These are phyloP conservation scores for Xiphophorus couchianus DNA, from an alignment of 2,113 vertebrate species.

Conservation along the genomic window DNA sequence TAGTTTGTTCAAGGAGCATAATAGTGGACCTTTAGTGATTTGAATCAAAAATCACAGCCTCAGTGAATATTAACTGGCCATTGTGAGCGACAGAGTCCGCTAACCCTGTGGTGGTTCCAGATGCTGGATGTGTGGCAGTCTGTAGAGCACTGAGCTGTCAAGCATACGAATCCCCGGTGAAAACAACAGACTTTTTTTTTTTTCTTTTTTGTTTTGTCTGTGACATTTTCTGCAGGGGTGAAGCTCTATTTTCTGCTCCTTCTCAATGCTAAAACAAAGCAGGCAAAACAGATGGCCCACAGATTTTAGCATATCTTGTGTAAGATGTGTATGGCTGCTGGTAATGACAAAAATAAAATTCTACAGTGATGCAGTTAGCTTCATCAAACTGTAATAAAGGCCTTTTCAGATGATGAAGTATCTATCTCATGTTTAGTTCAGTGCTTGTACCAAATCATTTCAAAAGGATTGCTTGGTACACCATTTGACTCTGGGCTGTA, in stretches of 20 bases:
- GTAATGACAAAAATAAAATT: background rate
- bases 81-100: background rate
- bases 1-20: too few species aligned
- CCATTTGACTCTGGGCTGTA: too few species aligned
- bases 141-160: constrained; percentile 53
- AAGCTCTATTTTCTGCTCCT: background rate
- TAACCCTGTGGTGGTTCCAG: constrained; percentile 31
- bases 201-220: background rate
- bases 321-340: background rate
- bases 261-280: background rate
- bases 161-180: constrained; percentile 49
- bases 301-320: background rate
- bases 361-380: background rate
- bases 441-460: too few species aligned
- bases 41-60: constrained; percentile 49
- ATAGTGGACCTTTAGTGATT: constrained; percentile 51
- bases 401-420: background rate
- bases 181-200: constrained; percentile 19
- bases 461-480: too few species aligned
- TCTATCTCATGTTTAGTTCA: background rate
- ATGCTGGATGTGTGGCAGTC: constrained; percentile 43
- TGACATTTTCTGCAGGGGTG: background rate
- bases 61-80: constrained; percentile 48
- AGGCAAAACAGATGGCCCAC: background rate
- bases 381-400: background rate